phyloP scores from a whole-genome alignment of 2,888 invertebrate genomes.

The Machimus rusticus region DNA sequence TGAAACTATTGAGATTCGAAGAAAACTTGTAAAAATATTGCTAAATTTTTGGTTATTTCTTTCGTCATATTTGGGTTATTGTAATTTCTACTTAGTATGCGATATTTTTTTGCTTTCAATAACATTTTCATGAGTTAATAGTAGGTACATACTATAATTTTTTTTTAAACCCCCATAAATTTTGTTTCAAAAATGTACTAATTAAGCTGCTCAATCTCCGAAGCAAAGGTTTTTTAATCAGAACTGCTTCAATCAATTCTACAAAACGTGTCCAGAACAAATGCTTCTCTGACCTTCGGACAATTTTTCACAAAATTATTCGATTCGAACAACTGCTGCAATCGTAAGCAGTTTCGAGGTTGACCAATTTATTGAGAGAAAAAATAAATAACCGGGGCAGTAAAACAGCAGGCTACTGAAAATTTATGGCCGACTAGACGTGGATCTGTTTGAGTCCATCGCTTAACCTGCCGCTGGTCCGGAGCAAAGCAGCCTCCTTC shows the following conservation, averaged over 20 bases:
- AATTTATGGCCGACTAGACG: neutral
- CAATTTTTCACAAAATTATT: neutral
- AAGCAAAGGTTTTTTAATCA: neutral
- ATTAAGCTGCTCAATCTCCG: neutral
- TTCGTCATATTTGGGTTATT: too few species aligned
- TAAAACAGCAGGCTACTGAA: slow-evolving; percentile 24
- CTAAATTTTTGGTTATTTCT: too few species aligned
- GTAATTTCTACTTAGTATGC: too few species aligned
- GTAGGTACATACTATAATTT: too few species aligned
- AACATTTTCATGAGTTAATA: too few species aligned
- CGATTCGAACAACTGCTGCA: neutral
- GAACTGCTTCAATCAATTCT: neutral
- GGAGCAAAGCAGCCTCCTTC: neutral
- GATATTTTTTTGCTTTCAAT: too few species aligned
- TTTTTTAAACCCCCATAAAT: neutral
- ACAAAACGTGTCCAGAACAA: neutral
- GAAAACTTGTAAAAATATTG: too few species aligned
- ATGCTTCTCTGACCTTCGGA: neutral
- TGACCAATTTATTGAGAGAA: slow-evolving; percentile 8
- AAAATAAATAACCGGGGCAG: slow-evolving; percentile 4
- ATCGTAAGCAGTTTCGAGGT: neutral
- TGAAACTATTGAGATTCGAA: too few species aligned
- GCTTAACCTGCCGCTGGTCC: neutral
- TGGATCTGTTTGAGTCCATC: neutral
- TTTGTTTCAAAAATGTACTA: neutral